Base-by-base conservation (phyloP, 2,113 vertebrate genomes). In the Halcyon senegalensis region DNA sequence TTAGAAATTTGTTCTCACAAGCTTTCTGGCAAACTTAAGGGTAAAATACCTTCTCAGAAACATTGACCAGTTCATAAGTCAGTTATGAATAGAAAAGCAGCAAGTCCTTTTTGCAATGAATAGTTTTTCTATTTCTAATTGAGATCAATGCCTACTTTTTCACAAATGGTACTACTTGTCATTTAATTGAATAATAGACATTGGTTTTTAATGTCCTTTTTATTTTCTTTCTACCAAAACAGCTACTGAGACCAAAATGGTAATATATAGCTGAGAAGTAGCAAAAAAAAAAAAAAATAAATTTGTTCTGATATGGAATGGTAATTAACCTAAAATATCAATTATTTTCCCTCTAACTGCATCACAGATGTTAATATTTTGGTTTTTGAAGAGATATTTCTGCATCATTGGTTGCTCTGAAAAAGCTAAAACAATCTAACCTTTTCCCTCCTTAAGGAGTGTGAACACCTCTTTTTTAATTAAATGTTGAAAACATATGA, bases 351-450 rank as follows among this genome's bases (percentile, higher is more conserved):
- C 56, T 93, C 31, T 66, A 89, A 94, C 72, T 87, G 37, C 18
- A 93, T 88, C 68, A 84, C 55, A 93, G 74, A 91, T 94, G 80
- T 97, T 91, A 89, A 55, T 84, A 87, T 93, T 96, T 94, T 90
- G 19, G 5, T 27, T 73, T 83, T 70, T 66, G 9, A 93, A 64
- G 7, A 59, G 16, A 85, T 43, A 83, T 8, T 81, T 74, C 55
- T 80, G 20, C 48, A 80, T 63, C 53, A 81, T 53, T 69, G 46
- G 11, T 39, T 89, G 30, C 90, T 93, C 43, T 59, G 51, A 90
- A 93, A 78, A 81, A 23, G 16, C 14, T 53, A 90, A 94, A 91
- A 92, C 72, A 91, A 85, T 66, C 46, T 77, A 74, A 63, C 33
- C 21, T 87, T 87, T 64, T 87, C 37, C 30, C 35, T 56, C 30